Base-by-base conservation (phyloP, 2,113 vertebrate species). In the Actenoides lindsayi region DNA sequence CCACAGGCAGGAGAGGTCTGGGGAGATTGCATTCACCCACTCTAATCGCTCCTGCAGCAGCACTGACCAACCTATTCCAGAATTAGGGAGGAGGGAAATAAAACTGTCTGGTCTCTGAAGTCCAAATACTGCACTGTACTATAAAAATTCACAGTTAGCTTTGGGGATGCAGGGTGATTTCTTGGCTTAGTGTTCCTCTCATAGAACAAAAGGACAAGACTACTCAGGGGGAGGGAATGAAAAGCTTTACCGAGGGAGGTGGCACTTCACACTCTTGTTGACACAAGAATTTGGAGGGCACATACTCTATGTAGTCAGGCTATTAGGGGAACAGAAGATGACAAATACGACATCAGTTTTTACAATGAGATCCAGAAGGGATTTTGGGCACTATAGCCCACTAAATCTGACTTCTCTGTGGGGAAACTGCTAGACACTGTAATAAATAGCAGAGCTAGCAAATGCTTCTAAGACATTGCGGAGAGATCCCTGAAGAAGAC, bases 1-100 rank as follows among this genome's bases (percentile, higher is more conserved):
- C 63, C 91, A 71, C 39, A 48, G 95, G 94, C 83, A 93, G 87
- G 15, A 93, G 75, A 91, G 92, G 78, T 53, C 95, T 97, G 96
- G n/a, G 39, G 95, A 81, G 69, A 87, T 68, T 89, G 95, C 85
- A 90, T 60, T 91, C 51, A 73, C 54, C 90, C 76, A 41, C 62
- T 56, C 63, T n/a, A 57, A 89, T 51, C 48, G 13, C 74, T 84
- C 81, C 71, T 8, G 12, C 92, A 92, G 92, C 79, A 82, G 75
- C 70, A 16, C 71, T 94, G 92, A 68, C 95, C 78, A 73, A 46
- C 73, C 54, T 87, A 48, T 67, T 90, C 83, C 84, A 57, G 42
- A 92, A 78, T 41, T 50, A 76, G 6, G 12, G 85, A 79, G 89
- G 86, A 89, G 67, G 65, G 54, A 93, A 95, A 90, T 76, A 70